Percentiles rank a stretch among this genome's conserved stretches.
These are phyloP conservation scores for Thereva nobilitata DNA, from an alignment of 2,888 invertebrate species.

Conservation along the genomic window DNA sequence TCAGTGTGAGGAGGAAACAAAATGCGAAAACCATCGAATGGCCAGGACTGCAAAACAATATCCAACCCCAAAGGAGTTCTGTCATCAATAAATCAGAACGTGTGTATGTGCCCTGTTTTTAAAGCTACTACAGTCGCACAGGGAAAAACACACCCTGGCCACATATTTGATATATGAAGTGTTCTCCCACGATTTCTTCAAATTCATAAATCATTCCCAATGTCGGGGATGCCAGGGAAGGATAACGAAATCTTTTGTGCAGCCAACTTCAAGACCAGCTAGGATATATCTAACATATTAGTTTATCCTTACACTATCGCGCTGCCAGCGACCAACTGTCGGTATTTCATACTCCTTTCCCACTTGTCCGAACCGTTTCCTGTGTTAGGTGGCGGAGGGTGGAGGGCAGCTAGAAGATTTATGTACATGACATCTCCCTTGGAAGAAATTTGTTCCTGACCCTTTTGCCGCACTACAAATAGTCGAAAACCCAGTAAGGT, in stretches of 20 bases:
- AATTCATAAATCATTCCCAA: conserved; percentile 33
- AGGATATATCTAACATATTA: conserved; percentile 34
- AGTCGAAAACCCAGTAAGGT: conserved; percentile 21
- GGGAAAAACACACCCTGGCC: conserved; percentile 30
- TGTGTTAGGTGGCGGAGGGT: not conserved
- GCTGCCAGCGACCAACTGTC: conserved; percentile 23
- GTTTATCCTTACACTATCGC: conserved; percentile 21
- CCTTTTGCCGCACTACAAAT: conserved; percentile 30
- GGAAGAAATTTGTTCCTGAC: conserved; percentile 32
- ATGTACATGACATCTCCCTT: conserved; percentile 20
- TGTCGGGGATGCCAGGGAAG: conserved; percentile 28
- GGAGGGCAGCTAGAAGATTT: conserved; percentile 24
- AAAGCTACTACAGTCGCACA: conserved; percentile 48
- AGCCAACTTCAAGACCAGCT: conserved; percentile 21
- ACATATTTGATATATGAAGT: conserved; percentile 36
- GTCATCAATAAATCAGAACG: conserved; percentile 40
- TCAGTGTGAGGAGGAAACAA: too few species aligned
- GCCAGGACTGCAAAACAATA: conserved; percentile 41
- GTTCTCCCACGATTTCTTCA: conserved; percentile 31
- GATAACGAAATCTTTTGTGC: conserved; percentile 15
- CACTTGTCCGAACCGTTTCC: too few species aligned
- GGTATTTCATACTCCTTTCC: conserved; percentile 19
- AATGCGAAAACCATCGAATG: conserved; percentile 18
- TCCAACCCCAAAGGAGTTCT: conserved; percentile 41
- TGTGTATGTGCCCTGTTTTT: conserved; percentile 42